Evolutionary conservation across 2,797 vertebrate species (phyloP).

Genomic region (Balearica regulorum): DNA sequence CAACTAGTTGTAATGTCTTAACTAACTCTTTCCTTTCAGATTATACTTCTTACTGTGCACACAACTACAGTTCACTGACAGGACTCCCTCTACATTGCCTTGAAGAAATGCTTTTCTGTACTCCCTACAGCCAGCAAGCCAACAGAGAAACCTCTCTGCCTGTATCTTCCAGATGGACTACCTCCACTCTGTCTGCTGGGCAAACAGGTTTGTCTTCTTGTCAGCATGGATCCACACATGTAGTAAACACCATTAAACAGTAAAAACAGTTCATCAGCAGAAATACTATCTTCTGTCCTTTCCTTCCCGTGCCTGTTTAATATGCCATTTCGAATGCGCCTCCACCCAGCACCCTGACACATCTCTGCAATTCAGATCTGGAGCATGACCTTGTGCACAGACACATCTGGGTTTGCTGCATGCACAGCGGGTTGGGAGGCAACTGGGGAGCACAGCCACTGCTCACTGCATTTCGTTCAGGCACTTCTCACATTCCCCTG

Average conservation of each 20-base stretch:
- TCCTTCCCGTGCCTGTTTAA: background rate
- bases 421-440: rapidly evolving
- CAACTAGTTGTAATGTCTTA: background rate
- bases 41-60: background rate
- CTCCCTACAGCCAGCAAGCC: background rate
- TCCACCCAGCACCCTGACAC: rapidly evolving
- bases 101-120: background rate
- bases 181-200: background rate
- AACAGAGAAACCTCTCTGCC: background rate
- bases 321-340: rapidly evolving
- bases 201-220: background rate
- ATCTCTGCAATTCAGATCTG: background rate
- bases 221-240: background rate
- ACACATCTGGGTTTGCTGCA: rapidly evolving
- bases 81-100: background rate
- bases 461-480: rapidly evolving
- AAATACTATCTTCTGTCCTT: background rate
- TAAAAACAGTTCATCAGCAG: background rate
- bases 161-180: background rate
- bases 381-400: background rate
- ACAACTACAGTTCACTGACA: background rate
- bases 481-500: rapidly evolving
- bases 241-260: background rate
- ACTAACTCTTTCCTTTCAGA: background rate
- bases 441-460: rapidly evolving